Evolutionary conservation across 2,888 invertebrate genomes (phyloP).

Genomic region (Hoplodrina blanda): DNA sequence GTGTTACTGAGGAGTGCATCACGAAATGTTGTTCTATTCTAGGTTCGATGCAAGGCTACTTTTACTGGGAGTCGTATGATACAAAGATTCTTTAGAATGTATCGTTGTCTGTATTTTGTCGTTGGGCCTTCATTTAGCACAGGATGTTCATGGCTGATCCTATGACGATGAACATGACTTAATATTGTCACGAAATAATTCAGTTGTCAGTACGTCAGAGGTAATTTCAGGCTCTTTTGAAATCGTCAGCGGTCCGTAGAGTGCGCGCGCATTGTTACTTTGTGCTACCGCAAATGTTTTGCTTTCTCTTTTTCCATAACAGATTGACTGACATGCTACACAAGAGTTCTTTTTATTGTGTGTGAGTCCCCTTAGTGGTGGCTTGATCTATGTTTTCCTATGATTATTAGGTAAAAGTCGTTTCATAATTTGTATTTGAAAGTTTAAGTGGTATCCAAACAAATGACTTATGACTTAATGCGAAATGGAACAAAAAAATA

Average conservation of each 20-base stretch:
- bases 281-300: constrained; percentile 21
- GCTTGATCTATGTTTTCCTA: neutral
- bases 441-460: no score
- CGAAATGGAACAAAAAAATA: no score
- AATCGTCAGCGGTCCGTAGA: neutral
- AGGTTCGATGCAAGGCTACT: no score
- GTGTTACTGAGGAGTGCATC: neutral
- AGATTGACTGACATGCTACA: neutral
- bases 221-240: constrained; percentile 10
- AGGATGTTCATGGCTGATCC: no score
- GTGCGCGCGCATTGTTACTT: constrained; percentile 24
- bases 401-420: neutral
- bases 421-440: neutral
- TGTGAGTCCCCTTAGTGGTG: neutral
- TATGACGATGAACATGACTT: no score
- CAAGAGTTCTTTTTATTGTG: constrained; percentile 1
- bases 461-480: no score
- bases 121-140: no score
- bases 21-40: neutral
- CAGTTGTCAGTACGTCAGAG: neutral
- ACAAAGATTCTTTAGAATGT: neutral
- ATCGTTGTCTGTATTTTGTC: neutral
- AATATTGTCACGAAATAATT: neutral
- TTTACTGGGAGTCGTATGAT: no score
- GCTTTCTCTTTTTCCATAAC: neutral